These are phyloP conservation scores for Panthera tigris DNA, from an alignment of 2,113 vertebrate genomes.

Conservation along the genomic window DNA sequence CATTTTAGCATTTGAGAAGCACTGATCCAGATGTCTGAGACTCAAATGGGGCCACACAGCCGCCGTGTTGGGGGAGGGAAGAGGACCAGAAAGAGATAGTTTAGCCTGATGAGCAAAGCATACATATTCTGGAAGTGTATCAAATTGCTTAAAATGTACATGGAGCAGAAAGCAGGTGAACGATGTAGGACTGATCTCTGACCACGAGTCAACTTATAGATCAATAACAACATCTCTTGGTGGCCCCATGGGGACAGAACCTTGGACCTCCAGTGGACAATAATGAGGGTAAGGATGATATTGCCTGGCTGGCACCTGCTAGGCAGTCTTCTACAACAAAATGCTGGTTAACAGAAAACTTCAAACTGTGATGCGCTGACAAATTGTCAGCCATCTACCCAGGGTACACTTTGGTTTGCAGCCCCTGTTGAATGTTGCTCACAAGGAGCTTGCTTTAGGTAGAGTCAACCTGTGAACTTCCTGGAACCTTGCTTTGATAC, in stretches of 20 bases:
- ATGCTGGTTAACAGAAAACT: not conserved
- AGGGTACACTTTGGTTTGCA: not conserved
- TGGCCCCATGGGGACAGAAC: not conserved
- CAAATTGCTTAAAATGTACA: not conserved
- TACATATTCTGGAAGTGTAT: not conserved
- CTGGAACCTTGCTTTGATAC: not conserved
- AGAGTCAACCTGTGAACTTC: not conserved
- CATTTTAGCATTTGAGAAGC: not conserved
- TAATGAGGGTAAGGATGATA: not conserved
- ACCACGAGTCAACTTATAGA: not conserved
- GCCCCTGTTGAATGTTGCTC: not conserved
- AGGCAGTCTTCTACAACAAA: not conserved
- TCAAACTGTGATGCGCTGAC: not conserved
- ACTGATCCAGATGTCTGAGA: not conserved
- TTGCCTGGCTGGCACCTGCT: not conserved
- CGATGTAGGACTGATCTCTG: not conserved
- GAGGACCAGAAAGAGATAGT: not conserved
- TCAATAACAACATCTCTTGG: not conserved
- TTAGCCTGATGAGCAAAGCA: not conserved
- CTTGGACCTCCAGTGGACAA: not conserved
- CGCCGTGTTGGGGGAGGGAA: not conserved
- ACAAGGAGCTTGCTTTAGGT: not conserved
- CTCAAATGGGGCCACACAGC: not conserved
- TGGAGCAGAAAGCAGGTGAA: not conserved
- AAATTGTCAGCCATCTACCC: not conserved